These are phyloP conservation scores for Tanytarsus gracilentus DNA, from an alignment of 2,888 invertebrate genomes.

Conservation along the genomic window DNA sequence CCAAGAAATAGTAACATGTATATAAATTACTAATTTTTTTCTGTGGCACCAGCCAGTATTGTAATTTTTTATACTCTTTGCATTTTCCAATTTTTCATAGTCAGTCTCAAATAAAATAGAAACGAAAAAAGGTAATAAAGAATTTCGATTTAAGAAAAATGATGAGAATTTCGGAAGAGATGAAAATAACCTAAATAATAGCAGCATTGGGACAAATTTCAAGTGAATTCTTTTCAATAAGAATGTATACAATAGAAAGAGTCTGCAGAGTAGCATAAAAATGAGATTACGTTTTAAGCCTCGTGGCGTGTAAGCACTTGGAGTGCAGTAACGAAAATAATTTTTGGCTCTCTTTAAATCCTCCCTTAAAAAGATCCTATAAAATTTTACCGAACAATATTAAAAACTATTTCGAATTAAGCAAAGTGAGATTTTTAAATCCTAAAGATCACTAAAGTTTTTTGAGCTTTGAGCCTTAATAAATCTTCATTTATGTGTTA, in stretches of 20 bases:
- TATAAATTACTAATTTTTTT: neutral
- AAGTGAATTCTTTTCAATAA: no score
- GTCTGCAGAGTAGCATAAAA: no score
- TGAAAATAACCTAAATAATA: neutral
- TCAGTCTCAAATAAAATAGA: neutral
- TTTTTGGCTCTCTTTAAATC: neutral
- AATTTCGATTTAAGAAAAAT: neutral
- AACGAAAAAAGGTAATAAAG: neutral
- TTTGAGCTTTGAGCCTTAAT: no score
- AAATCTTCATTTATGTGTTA: no score
- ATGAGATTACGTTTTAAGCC: no score
- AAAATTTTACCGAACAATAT: no score
- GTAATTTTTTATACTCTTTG: neutral
- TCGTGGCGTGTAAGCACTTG: neutral
- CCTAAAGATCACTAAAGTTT: no score
- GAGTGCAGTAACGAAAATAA: neutral
- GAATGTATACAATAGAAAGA: no score
- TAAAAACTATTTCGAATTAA: no score
- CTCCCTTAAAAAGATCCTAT: neutral
- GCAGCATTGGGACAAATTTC: no score
- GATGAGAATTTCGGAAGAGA: neutral
- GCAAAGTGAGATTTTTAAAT: no score
- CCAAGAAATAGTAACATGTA: neutral
- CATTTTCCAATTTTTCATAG: slow-evolving; percentile 1
- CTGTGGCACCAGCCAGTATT: slow-evolving; percentile 1